Conservation (phyloP, 1,140 invertebrate species). For the Drosophila mayri region DNA sequence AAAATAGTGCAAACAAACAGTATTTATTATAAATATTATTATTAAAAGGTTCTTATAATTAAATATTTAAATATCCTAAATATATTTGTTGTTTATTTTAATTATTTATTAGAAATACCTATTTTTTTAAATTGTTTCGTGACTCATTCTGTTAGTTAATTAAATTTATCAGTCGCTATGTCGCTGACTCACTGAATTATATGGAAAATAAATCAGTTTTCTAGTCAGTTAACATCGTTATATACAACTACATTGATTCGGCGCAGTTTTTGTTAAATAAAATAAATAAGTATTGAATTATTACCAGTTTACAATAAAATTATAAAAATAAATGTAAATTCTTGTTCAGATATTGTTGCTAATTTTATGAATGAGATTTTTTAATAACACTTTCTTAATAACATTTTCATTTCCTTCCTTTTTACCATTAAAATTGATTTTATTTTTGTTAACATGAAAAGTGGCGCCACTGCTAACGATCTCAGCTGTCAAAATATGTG, state of each 20-base stretch:
- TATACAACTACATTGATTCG: not conserved
- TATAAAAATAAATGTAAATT: not conserved
- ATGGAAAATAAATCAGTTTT: not conserved
- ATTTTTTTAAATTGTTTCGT: not conserved
- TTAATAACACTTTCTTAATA: too few species aligned
- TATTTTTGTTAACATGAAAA: not conserved
- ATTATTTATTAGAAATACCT: not conserved
- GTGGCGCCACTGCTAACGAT: conserved; percentile 8
- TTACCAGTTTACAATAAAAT: too few species aligned
- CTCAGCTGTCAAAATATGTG: conserved; percentile 27
- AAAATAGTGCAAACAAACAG: not conserved
- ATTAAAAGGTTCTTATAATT: not conserved
- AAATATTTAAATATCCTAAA: not conserved
- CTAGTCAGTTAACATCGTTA: not conserved
- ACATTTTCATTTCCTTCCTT: too few species aligned
- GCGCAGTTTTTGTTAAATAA: not conserved
- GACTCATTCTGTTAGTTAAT: not conserved
- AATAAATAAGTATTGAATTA: not conserved
- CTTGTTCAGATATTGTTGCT: not conserved
- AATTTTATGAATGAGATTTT: not conserved
- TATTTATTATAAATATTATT: too few species aligned
- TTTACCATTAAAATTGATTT: not conserved
- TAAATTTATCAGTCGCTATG: not conserved
- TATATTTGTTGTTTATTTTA: not conserved
- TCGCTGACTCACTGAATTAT: not conserved